Percentiles rank a stretch among this genome's conserved stretches.
phyloP scores from a whole-genome alignment of 2,113 vertebrate genomes.

The Silurus meridionalis region DNA sequence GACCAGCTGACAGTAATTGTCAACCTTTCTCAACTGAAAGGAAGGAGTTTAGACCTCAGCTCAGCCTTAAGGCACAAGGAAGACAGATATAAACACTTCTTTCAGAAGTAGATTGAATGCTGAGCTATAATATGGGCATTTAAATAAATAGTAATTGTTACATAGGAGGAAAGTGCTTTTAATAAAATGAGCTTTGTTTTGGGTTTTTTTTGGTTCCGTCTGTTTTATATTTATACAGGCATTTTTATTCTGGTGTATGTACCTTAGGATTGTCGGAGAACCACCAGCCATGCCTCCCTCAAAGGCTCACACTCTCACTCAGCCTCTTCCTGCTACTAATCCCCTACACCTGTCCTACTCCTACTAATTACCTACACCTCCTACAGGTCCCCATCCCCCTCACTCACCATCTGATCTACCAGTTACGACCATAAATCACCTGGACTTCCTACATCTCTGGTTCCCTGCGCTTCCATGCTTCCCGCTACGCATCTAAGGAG shows the following conservation, averaged over 20 bases:
- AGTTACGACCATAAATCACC: no score
- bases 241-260: not conserved
- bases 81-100: not conserved
- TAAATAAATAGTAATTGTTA: not conserved
- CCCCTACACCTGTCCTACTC: no score
- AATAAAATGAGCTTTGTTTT: not conserved
- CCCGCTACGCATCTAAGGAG: no score
- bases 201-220: not conserved
- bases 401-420: no score
- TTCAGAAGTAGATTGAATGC: not conserved
- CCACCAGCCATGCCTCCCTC: no score
- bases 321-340: no score
- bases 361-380: no score
- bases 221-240: not conserved
- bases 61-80: not conserved
- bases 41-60: not conserved
- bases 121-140: not conserved
- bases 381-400: no score
- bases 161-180: not conserved
- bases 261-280: no score
- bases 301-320: no score
- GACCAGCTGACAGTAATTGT: not conserved
- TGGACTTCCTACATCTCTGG: no score
- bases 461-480: no score
- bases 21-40: not conserved